Percentiles rank a stretch among this genome's conserved stretches.
These are phyloP conservation scores for Falco punctatus DNA, from an alignment of 2,113 vertebrate species.

Conservation along the genomic window DNA sequence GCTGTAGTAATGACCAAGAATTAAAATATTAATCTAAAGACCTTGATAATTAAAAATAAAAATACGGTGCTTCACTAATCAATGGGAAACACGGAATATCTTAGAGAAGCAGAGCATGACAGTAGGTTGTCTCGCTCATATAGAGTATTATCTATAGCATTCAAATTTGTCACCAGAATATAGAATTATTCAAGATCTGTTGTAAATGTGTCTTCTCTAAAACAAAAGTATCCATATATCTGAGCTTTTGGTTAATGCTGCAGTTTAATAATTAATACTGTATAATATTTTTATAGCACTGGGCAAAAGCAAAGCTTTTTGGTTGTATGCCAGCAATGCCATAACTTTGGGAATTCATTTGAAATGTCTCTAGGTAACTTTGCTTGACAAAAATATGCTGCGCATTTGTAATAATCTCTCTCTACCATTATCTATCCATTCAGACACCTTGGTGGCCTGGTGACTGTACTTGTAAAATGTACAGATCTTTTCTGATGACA, in stretches of 20 bases:
- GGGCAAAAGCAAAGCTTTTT: neutral
- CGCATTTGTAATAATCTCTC: neutral
- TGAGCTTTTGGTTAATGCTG: neutral
- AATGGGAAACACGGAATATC: neutral
- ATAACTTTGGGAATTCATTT: constrained; percentile 24
- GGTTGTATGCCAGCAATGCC: neutral
- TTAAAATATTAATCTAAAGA: constrained; percentile 11
- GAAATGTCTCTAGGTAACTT: neutral
- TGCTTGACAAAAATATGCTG: neutral
- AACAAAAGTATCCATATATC: neutral
- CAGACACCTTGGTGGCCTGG: neutral
- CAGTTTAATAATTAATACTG: neutral
- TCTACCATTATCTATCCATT: neutral
- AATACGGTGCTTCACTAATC: neutral
- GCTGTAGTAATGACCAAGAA: neutral
- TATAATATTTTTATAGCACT: neutral
- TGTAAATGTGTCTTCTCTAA: neutral
- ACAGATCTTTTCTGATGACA: neutral
- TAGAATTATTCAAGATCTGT: neutral
- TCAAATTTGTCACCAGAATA: neutral
- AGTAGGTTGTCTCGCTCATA: neutral
- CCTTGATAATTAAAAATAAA: neutral
- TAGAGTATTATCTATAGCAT: neutral
- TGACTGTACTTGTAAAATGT: neutral
- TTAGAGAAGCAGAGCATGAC: neutral